Percentiles rank a stretch among this genome's conserved stretches.
Evolutionary conservation across 2,888 invertebrate genomes (phyloP).

Genomic region (Trimorus sp.): DNA sequence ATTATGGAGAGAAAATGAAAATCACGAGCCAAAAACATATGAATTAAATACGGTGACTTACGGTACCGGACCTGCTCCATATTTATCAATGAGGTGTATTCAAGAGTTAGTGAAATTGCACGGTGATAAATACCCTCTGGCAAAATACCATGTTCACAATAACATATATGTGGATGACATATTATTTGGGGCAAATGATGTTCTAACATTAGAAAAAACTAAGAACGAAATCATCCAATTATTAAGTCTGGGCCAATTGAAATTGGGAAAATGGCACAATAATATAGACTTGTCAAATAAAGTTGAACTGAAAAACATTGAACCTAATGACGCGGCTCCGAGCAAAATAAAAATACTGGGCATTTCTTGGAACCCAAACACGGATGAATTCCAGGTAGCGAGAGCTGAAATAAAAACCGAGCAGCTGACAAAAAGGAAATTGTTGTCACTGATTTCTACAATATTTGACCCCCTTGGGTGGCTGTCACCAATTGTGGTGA

Average conservation of each 20-base stretch:
- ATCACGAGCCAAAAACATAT: background rate
- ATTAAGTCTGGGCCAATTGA: no score
- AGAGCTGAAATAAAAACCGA: no score
- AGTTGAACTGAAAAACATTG: no score
- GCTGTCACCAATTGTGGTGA: background rate
- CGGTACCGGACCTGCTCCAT: constrained; percentile 2
- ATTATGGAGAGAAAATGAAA: background rate
- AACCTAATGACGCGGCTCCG: no score
- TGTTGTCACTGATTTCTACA: background rate
- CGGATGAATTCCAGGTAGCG: no score
- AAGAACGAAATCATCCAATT: no score
- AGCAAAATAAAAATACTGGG: no score
- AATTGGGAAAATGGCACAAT: no score
- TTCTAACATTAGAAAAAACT: no score
- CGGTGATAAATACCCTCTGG: background rate
- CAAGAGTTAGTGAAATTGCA: background rate
- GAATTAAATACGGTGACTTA: constrained; percentile 15
- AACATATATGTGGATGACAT: constrained; percentile 13
- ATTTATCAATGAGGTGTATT: background rate
- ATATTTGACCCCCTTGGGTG: constrained; percentile 6
- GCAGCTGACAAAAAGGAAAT: background rate
- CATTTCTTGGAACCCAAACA: no score
- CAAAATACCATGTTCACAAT: background rate
- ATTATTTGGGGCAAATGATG: background rate
- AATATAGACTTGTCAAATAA: no score